These are phyloP conservation scores for Sporophila hypoxantha DNA, from an alignment of 2,113 vertebrate genomes.

Conservation along the genomic window DNA sequence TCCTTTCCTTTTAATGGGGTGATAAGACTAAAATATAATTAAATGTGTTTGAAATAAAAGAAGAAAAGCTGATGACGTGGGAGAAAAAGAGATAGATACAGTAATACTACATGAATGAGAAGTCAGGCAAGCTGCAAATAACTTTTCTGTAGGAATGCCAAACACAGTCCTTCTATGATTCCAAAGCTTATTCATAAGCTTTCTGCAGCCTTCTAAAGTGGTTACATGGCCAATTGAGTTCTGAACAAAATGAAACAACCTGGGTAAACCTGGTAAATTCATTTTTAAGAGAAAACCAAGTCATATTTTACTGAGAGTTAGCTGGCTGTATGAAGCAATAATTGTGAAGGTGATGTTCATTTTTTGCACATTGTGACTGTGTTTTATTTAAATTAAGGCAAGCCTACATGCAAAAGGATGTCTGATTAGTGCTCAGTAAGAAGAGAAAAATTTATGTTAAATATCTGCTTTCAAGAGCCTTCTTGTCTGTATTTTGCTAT, in stretches of 20 bases:
- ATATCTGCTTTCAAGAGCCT: not conserved
- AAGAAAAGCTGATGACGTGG: conserved; percentile 10
- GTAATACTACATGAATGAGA: not conserved
- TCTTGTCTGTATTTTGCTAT: not conserved
- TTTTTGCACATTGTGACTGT: not conserved
- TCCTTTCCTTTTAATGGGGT: not conserved
- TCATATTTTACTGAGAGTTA: not conserved
- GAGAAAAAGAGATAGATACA: not conserved
- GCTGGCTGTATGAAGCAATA: not conserved
- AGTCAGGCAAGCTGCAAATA: not conserved
- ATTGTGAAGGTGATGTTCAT: not conserved
- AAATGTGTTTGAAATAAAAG: conserved; percentile 15
- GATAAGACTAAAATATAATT: conserved; percentile 34
- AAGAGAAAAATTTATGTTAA: not conserved
- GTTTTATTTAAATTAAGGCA: not conserved
- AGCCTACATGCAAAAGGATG: not conserved
- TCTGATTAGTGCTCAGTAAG: not conserved
- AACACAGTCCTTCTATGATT: not conserved
- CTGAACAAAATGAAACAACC: not conserved
- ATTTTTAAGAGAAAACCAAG: not conserved
- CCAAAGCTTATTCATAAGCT: not conserved
- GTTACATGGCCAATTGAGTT: not conserved
- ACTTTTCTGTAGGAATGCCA: not conserved
- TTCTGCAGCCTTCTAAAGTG: not conserved
- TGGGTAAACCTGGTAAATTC: not conserved